Evolutionary conservation across 1,140 invertebrate genomes (phyloP).

Genomic region (Antheraea pernyi): DNA sequence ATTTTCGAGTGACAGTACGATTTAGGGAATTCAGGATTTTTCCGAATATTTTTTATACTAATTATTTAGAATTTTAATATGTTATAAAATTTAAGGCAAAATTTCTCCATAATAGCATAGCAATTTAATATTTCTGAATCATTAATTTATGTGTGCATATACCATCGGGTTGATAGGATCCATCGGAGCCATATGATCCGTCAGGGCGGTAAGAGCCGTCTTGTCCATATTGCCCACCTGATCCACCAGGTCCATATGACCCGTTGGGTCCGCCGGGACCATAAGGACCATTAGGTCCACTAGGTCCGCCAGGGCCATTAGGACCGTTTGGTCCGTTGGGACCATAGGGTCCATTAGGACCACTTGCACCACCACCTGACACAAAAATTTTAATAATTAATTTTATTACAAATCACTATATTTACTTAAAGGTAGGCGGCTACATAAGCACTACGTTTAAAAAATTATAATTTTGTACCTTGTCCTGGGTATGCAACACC

Average conservation of each 20-base stretch:
- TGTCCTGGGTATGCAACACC: conserved; percentile 47
- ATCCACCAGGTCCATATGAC: conserved; percentile 30
- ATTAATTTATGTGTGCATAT: not conserved
- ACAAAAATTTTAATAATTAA: conserved; percentile 3
- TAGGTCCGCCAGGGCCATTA: conserved; percentile 15
- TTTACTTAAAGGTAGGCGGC: conserved; percentile 5
- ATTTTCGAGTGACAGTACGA: too few species aligned
- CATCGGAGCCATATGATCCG: conserved; percentile 25
- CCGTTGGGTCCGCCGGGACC: conserved; percentile 29
- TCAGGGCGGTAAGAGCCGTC: conserved; percentile 17
- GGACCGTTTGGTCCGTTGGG: conserved; percentile 18
- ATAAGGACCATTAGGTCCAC: conserved; percentile 15
- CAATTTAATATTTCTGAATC: not conserved
- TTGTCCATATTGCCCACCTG: conserved; percentile 24
- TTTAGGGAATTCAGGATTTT: too few species aligned
- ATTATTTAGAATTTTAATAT: too few species aligned
- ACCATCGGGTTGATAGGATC: conserved; percentile 18
- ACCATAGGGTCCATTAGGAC: conserved; percentile 21
- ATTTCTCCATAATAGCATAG: too few species aligned
- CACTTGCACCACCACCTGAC: conserved; percentile 24
- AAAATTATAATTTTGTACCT: conserved; percentile 19
- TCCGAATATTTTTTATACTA: too few species aligned
- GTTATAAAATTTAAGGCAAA: too few species aligned
- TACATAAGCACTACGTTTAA: not conserved
- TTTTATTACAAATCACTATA: not conserved